Conservation (phyloP, 2,888 invertebrate species). For the Strigamia transsilvanica region DNA sequence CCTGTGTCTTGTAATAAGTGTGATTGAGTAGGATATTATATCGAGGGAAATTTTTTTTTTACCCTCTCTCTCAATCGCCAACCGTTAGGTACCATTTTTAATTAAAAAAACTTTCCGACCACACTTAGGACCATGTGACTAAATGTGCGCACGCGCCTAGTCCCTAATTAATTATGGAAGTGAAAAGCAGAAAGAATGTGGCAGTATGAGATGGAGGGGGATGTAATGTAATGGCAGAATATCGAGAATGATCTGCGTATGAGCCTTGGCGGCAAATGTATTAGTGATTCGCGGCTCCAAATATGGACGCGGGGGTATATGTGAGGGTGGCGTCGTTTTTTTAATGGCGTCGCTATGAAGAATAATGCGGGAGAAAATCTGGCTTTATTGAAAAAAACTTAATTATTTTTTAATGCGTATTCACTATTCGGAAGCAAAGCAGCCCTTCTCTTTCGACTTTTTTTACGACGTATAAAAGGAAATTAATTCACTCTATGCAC, state of each 20-base stretch:
- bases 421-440: constrained; percentile 14
- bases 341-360: constrained; percentile 34
- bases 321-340: constrained; percentile 17
- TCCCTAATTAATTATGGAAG: constrained; percentile 28
- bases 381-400: constrained; percentile 31
- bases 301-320: constrained; percentile 23
- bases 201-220: not conserved
- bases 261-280: constrained; percentile 35
- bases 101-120: constrained; percentile 38
- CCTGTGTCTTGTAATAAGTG: constrained; percentile 30
- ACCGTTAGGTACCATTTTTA: constrained; percentile 23
- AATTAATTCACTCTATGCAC: constrained; percentile 31
- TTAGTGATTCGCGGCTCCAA: constrained; percentile 38
- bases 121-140: constrained; percentile 38
- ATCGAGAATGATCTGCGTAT: constrained; percentile 38
- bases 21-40: constrained; percentile 35
- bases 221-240: constrained; percentile 16
- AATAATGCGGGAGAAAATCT: constrained; percentile 31
- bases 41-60: not conserved
- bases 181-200: constrained; percentile 12
- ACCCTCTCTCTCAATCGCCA: not conserved
- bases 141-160: constrained; percentile 17
- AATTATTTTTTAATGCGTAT: constrained; percentile 38
- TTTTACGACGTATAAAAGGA: constrained; percentile 31
- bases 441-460: constrained; percentile 16